phyloP scores from a whole-genome alignment of 2,888 invertebrate genomes.

The Drosophila longiperda region DNA sequence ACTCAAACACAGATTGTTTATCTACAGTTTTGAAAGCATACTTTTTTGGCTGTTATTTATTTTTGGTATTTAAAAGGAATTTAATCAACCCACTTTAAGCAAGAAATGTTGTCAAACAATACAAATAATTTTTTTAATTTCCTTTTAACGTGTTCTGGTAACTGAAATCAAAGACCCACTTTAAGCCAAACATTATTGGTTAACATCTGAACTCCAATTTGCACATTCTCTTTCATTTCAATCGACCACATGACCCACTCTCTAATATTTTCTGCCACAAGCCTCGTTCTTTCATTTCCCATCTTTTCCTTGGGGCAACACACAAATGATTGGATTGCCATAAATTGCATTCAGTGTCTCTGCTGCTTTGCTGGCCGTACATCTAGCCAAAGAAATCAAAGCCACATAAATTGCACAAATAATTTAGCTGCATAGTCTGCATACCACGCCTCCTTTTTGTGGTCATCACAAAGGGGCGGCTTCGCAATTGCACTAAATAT shows the following conservation, averaged over 20 bases:
- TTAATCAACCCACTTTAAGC: neutral
- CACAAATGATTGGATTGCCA: constrained; percentile 70
- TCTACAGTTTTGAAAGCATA: constrained; percentile 2
- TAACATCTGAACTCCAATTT: neutral
- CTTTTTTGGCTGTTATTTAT: too few relatives aligned
- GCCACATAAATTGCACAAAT: constrained; percentile 76
- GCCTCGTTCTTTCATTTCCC: neutral
- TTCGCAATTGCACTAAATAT: constrained; percentile 39
- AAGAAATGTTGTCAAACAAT: neutral
- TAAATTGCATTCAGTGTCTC: constrained; percentile 55
- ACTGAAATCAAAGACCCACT: neutral
- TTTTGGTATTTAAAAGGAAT: neutral
- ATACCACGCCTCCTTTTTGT: neutral
- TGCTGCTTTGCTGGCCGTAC: constrained; percentile 26
- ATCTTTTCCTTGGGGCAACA: constrained; percentile 5
- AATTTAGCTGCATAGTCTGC: constrained; percentile 60
- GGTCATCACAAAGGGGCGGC: neutral
- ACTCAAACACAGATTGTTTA: constrained; percentile 4
- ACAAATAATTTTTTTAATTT: neutral
- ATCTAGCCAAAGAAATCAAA: constrained; percentile 72
- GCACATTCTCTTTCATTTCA: neutral
- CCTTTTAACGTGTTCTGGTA: too few relatives aligned
- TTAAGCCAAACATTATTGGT: neutral
- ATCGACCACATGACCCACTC: neutral
- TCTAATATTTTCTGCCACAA: neutral